A percentile compares a stretch with the other conserved stretches of the same genome.
These are phyloP conservation scores for Phyllotreta striolata DNA, from an alignment of 2,888 invertebrate species.

Conservation along the genomic window DNA sequence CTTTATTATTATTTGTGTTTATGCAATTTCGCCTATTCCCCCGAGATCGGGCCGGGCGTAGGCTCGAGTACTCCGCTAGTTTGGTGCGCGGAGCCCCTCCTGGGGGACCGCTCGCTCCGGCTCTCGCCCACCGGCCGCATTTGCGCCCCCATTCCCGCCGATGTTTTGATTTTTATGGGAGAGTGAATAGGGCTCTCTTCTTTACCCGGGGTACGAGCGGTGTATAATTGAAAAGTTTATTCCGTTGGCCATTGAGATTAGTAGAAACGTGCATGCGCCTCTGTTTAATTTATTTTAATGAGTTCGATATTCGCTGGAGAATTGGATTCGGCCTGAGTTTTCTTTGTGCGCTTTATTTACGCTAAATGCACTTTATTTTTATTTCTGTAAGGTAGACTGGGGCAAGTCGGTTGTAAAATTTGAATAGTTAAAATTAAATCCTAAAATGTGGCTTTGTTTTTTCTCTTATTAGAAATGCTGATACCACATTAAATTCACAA, in stretches of 20 bases:
- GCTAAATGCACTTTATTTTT: too few relatives aligned
- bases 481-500: too few relatives aligned
- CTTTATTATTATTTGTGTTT: too few relatives aligned
- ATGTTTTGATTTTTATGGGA: slow-evolving; percentile 62
- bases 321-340: too few relatives aligned
- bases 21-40: too few relatives aligned
- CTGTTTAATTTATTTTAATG: slow-evolving; percentile 57
- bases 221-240: slow-evolving; percentile 57
- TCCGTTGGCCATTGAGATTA: slow-evolving; percentile 58
- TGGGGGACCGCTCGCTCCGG: slow-evolving; percentile 33
- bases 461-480: too few relatives aligned
- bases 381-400: too few relatives aligned
- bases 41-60: too few relatives aligned
- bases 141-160: slow-evolving; percentile 46
- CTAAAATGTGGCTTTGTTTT: too few relatives aligned
- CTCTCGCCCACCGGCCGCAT: slow-evolving; percentile 29
- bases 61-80: slow-evolving; percentile 6
- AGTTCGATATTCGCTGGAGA: slow-evolving; percentile 47
- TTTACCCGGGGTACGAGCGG: slow-evolving; percentile 45
- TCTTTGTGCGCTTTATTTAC: too few relatives aligned
- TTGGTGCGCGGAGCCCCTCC: slow-evolving; percentile 16
- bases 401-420: too few relatives aligned
- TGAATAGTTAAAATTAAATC: too few relatives aligned
- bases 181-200: slow-evolving; percentile 50
- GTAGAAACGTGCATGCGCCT: slow-evolving; percentile 56